phyloP scores from a whole-genome alignment of 2,797 vertebrate genomes.

The Thripadectes ignobilis region DNA sequence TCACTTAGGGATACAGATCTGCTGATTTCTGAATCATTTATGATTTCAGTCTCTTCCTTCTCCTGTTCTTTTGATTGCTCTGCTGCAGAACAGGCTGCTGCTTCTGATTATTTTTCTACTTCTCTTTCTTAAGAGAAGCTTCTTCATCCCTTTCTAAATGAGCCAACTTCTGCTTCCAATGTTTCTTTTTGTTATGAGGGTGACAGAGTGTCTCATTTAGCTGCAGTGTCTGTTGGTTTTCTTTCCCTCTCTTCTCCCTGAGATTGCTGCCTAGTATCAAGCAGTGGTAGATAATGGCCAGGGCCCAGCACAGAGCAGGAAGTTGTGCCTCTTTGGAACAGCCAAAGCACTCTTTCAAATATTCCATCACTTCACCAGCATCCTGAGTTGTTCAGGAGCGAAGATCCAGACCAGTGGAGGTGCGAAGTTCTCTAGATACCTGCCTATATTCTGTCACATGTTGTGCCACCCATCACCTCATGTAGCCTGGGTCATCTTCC shows the following conservation, averaged over 20 bases:
- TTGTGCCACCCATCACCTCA: neutral
- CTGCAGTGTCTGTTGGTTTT: neutral
- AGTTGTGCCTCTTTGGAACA: neutral
- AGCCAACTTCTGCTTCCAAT: neutral
- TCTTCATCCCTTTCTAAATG: neutral
- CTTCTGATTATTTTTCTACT: neutral
- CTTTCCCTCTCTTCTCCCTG: neutral
- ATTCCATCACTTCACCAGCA: neutral
- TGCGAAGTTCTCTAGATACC: no score
- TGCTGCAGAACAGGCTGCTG: neutral
- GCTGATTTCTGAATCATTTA: neutral
- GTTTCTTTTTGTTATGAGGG: neutral
- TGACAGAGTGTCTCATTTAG: neutral
- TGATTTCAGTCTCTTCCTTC: neutral
- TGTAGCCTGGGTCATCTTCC: neutral
- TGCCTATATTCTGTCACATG: neutral
- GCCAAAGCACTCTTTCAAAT: neutral
- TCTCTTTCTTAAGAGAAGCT: neutral
- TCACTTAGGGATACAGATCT: neutral
- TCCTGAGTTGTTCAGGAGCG: neutral
- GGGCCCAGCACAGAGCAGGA: neutral
- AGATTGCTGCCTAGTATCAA: neutral
- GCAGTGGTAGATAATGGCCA: neutral
- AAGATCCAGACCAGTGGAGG: neutral
- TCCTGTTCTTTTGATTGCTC: neutral